Evolutionary conservation across 2,888 invertebrate species (phyloP), one percentile per base, ranked within the genome.

Genomic region (Cosmia trapezina): DNA sequence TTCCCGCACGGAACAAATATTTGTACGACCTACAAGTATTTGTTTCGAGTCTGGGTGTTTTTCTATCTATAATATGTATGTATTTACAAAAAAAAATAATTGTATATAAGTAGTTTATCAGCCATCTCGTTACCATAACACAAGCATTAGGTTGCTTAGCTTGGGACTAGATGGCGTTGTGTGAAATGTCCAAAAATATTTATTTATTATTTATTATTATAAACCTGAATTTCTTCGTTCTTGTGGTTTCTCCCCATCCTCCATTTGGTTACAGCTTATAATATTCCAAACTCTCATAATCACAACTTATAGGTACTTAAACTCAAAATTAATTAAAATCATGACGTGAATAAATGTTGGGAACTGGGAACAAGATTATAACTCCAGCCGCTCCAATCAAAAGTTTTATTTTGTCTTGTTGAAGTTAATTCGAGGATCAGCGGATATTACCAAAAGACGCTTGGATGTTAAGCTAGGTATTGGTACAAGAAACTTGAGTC

Each of bases 331-430:
- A 66, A 81, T 81, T 63, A 47, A 37, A 70, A 68, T 65, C 51
- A 64, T 12, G n/a, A 47, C 47, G 28, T 49, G 12, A 61, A 57
- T 33, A 61, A 62, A 75, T 47, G 53, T 49, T 33, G 70, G 12
- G 28, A 54, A 77, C 33, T 71, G 63, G 22, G 22, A 41, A 62
- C 70, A 66, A 57, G 41, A 62, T 78, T 60, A 45, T 37, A 70
- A 62, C 43, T 68, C 17, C 19, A 57, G 19, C 45, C 60, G 56
- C 56, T 65, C 64, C 14, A 59, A 56, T 78, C 61, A 59, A 83
- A 80, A 83, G 59, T 71, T 78, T 54, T 54, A 56, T 65, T 57
- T 57, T 68, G 28, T 12, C 51, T 80, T 77, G 60, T 66, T 56
- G 47, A 61, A 71, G 67, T 61, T 60, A 61, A 68, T 71, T 71